Base-by-base conservation (phyloP, 2,113 vertebrate genomes). In the Nicator chloris region DNA sequence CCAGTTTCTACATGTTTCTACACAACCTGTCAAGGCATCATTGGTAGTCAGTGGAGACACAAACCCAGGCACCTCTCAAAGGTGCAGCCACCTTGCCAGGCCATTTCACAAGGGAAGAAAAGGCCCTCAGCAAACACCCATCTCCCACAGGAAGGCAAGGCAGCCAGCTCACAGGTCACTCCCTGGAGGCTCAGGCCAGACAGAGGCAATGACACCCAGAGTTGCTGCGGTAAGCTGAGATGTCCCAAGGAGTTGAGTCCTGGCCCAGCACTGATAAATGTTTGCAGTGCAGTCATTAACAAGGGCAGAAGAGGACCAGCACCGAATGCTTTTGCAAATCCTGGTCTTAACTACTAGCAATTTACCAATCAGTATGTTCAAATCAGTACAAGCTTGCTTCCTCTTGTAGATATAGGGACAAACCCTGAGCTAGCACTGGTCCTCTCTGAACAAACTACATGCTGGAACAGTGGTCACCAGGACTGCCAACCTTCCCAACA, bases 41-140 rank as follows among this genome's bases (percentile, higher is more conserved):
- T 3, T 61, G 39, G 31, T 69, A 24, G 30, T 26, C 54, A 88
- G 45, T 4, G 24, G 13, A 70, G 17, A 57, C 35, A 56, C 20
- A 75, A 85, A 75, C 9, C 7, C 31, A 90, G 50, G 35, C n/a
- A 31, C n/a, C 50, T 51, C 20, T 21, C 20, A 37, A 86, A 83
- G n/a, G 23, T 11, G 19, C n/a, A 2, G 4, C 28, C 47, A 31
- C 30, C 35, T 86, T 0, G 0, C 42, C 2, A 1, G 66, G 39
- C 23, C 1, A 1, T 60, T 87, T 60, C 57, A 80, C 66, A 42
- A 21, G 14, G 19, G 37, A 53, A 51, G 23, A 6, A 56, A 92
- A 78, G 7, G 11, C 31, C 11, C 23, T 59, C 4, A 8, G 56
- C 22, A 54, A 50, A 76, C 0, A 1, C 2, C 7, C 14, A 40